Evolutionary conservation across 2,888 invertebrate species (phyloP).

Genomic region (Chorisops tibialis): DNA sequence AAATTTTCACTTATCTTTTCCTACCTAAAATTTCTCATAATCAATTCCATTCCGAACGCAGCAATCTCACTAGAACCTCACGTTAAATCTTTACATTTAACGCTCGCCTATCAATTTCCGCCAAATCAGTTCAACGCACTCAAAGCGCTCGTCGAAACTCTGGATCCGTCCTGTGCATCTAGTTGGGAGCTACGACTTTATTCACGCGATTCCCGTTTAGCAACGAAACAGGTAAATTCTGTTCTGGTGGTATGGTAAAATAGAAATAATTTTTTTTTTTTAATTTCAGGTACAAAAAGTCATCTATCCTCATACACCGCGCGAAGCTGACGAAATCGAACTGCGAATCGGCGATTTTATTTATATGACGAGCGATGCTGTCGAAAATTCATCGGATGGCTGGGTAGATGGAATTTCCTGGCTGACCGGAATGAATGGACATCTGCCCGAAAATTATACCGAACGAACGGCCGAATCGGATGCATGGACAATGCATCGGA

Average conservation of each 20-base stretch:
- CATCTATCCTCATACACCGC: constrained; percentile 70
- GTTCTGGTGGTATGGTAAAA: not conserved
- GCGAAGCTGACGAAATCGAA: constrained; percentile 80
- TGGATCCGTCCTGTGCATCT: constrained; percentile 64
- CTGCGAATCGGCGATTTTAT: constrained; percentile 82
- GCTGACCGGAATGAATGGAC: constrained; percentile 64
- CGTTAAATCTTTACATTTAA: constrained; percentile 81
- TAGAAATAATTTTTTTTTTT: constrained; percentile 33
- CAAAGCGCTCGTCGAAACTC: constrained; percentile 68
- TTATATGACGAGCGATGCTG: constrained; percentile 72
- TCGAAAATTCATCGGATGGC: constrained; percentile 73
- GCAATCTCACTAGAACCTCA: constrained; percentile 74
- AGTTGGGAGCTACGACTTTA: constrained; percentile 85
- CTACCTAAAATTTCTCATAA: too few species aligned
- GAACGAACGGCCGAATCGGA: constrained; percentile 83
- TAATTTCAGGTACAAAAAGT: constrained; percentile 75
- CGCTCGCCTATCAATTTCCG: constrained; percentile 84
- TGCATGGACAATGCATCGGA: constrained; percentile 84
- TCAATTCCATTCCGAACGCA: constrained; percentile 42
- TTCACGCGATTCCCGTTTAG: constrained; percentile 76
- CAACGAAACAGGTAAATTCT: constrained; percentile 62
- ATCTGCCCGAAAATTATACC: constrained; percentile 78
- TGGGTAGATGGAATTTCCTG: constrained; percentile 73
- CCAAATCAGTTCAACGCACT: constrained; percentile 67
- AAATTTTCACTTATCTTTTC: too few species aligned